Percentiles rank a stretch among this genome's conserved stretches.
Evolutionary conservation across 1,140 invertebrate species (phyloP).

Genomic region (Drosophila teissieri): DNA sequence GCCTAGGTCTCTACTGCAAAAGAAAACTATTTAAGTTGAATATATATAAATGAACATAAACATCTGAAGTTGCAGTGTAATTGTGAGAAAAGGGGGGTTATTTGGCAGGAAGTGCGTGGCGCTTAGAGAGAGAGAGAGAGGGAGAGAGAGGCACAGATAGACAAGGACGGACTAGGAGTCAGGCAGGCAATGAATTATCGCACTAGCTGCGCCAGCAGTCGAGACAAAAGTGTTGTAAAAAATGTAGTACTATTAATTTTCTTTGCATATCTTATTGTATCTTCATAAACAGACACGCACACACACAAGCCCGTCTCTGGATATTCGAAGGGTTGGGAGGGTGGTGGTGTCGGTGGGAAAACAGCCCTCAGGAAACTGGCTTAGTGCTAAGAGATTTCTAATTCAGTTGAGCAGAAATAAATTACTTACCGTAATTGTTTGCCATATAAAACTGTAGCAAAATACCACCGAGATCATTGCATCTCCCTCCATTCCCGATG

Average conservation of each 20-base stretch:
- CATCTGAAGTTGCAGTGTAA: not conserved
- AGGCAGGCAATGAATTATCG: conserved; percentile 78
- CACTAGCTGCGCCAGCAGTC: conserved; percentile 72
- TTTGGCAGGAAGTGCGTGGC: conserved; percentile 73
- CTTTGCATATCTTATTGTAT: conserved; percentile 82
- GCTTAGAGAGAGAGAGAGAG: conserved; percentile 27
- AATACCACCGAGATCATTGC: conserved; percentile 48
- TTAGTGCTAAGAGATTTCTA: conserved; percentile 82
- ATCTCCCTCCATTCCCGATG: not conserved
- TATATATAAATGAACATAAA: too few species aligned
- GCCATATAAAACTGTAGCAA: conserved; percentile 79
- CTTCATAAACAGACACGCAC: conserved; percentile 75
- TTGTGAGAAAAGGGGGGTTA: conserved; percentile 8
- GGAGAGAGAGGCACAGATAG: conserved; percentile 1
- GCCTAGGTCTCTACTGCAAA: too few species aligned
- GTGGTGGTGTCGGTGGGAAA: not conserved
- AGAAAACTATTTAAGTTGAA: too few species aligned
- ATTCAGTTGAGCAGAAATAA: conserved; percentile 83
- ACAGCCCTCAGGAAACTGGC: conserved; percentile 57
- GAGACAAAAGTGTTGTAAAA: conserved; percentile 83
- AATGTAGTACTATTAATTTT: conserved; percentile 82
- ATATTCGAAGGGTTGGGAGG: not conserved
- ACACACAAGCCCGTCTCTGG: conserved; percentile 14
- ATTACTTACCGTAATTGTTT: conserved; percentile 83
- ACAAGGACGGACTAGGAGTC: conserved; percentile 41